Percentiles rank a stretch among this genome's conserved stretches.
phyloP scores from a whole-genome alignment of 2,113 vertebrate species.

The Ranitomeya variabilis region DNA sequence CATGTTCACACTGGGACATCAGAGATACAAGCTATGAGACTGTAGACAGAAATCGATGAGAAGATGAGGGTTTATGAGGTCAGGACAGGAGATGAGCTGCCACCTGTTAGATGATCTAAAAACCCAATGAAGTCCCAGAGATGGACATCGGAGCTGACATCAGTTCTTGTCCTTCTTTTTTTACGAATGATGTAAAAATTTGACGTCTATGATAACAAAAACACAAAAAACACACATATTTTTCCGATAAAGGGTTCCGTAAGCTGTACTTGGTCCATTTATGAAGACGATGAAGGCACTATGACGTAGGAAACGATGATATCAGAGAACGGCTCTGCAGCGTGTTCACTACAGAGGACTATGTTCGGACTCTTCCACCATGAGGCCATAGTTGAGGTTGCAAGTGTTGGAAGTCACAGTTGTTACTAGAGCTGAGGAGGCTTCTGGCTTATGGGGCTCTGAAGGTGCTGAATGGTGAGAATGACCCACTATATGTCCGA shows the following conservation, averaged over 20 bases:
- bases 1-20: neutral
- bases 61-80: neutral
- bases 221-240: neutral
- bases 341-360: neutral
- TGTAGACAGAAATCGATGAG: neutral
- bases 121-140: neutral
- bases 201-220: neutral
- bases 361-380: neutral
- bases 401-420: neutral
- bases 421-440: neutral
- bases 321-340: too few relatives aligned
- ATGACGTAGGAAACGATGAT: neutral
- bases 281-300: neutral
- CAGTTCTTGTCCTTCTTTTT: neutral
- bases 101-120: neutral
- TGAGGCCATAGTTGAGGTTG: neutral
- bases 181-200: neutral
- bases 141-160: neutral
- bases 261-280: neutral
- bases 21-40: neutral
- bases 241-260: neutral
- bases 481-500: too few relatives aligned
- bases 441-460: neutral
- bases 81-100: too few relatives aligned
- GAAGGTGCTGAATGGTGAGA: conserved; percentile 11